Evolutionary conservation across 2,113 vertebrate species (phyloP).

Genomic region (Etheostoma cragini): DNA sequence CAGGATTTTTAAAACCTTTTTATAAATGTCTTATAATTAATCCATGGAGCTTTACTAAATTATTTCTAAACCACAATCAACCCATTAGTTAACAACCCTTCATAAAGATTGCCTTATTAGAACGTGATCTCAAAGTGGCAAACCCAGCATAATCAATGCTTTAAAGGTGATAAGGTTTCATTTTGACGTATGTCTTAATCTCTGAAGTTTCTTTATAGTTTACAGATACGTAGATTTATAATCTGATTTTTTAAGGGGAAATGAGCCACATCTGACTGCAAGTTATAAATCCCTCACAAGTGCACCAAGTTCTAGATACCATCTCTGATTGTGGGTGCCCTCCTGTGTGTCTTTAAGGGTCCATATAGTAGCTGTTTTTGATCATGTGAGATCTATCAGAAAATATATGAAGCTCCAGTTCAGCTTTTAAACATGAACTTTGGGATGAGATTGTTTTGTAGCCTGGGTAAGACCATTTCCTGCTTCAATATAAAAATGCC

Average conservation of each 20-base stretch:
- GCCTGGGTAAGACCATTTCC: no score
- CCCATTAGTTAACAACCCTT: neutral
- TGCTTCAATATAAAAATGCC: no score
- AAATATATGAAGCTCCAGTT: neutral
- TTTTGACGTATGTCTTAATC: neutral
- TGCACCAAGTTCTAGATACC: no score
- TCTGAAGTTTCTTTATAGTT: neutral
- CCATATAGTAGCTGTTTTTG: neutral
- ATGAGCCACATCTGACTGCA: neutral
- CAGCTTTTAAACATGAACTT: neutral
- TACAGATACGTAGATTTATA: neutral
- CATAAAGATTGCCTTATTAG: no score
- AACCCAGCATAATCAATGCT: neutral
- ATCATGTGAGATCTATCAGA: neutral
- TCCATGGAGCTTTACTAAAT: neutral
- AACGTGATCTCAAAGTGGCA: neutral
- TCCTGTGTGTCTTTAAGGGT: neutral
- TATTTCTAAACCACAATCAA: neutral
- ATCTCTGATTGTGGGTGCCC: conserved; percentile 9
- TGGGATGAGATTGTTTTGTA: neutral
- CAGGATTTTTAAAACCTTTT: neutral
- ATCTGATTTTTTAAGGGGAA: neutral
- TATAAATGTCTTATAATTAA: neutral
- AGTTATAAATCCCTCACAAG: neutral
- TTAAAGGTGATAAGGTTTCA: neutral